phyloP scores from a whole-genome alignment of 2,797 vertebrate genomes.

The Octomys mimax region DNA sequence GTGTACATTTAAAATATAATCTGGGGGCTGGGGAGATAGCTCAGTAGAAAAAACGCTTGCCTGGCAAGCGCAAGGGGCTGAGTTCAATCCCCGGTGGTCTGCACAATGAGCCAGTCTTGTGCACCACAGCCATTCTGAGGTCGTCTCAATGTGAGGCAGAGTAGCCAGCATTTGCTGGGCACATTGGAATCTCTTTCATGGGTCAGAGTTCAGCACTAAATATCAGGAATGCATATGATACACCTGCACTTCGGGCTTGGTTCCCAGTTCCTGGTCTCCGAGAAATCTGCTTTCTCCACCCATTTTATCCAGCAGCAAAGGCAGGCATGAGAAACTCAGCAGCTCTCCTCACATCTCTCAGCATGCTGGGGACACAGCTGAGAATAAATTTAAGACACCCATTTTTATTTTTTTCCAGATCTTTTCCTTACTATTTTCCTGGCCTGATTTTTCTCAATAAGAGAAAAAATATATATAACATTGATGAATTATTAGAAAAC shows the following conservation, averaged over 20 bases:
- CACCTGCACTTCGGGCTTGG: background rate
- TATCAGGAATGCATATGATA: background rate
- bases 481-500: background rate
- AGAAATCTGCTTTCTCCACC: background rate
- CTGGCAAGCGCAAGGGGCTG: too few relatives aligned
- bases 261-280: background rate
- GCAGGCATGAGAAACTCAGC: background rate
- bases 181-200: background rate
- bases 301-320: conserved; percentile 1
- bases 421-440: background rate
- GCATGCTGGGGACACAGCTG: background rate
- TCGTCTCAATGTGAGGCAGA: background rate
- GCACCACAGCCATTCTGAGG: background rate
- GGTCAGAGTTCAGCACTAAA: background rate
- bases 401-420: background rate
- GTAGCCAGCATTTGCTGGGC: background rate
- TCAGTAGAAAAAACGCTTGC: too few relatives aligned
- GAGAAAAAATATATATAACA: background rate
- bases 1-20: conserved; percentile 39
- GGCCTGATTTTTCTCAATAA: conserved; percentile 4
- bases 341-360: background rate
- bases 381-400: background rate
- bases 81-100: background rate
- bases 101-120: background rate
- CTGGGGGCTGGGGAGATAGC: background rate